Base-by-base conservation (phyloP, 2,113 vertebrate genomes). In the Romanogobio albipinnatus region DNA sequence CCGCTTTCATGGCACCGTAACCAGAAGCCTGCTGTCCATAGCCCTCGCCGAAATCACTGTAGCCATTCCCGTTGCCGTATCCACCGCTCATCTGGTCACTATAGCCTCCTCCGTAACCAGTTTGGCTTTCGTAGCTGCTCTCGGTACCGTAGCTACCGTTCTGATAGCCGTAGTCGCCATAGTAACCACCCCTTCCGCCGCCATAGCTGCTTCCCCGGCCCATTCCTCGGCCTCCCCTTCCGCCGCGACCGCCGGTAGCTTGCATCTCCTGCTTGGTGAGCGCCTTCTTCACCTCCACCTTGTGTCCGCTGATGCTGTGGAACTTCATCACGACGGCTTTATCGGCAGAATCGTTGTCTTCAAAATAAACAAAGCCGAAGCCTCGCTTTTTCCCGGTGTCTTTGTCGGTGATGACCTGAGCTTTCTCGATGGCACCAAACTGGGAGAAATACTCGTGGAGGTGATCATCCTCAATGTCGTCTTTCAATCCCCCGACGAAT, bases 351-450 rank as follows among this genome's bases (percentile, higher is more conserved):
- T 98, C 98, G 93, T 98, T 96, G 73, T 96, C 97, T 81, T 96
- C 95, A 84, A 98, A 99, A 86, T 98, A 97, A 56, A 99, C 96
- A 92, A 99, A 99, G 87, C 97, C 97, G 89, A 99, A 99, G 24
- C 98, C 98, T 0, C 98, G 93, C 81, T 98, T 98, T 93, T 98
- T 98, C 36, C 97, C 96, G 9, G 96, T 96, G 90, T 97, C 96
- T 91, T 98, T 98, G 92, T 98, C 97, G 15, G 97, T 96, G 89
- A 99, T 98, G 49, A 99, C 97, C 91, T 99, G 97, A 78, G 96
- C 96, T 92, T 98, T 98, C 88, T 99, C 97, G 86, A 99, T 96
- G 0, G 95, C 88, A n/a, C 98, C 98, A 66, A 97, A 99, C 92
- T 97, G 96, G 13, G 95, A 96, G 92, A 99, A 99, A 70, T 98